phyloP scores from a whole-genome alignment of 1,140 invertebrate genomes.

The Trachymyrmex cornetzi region DNA sequence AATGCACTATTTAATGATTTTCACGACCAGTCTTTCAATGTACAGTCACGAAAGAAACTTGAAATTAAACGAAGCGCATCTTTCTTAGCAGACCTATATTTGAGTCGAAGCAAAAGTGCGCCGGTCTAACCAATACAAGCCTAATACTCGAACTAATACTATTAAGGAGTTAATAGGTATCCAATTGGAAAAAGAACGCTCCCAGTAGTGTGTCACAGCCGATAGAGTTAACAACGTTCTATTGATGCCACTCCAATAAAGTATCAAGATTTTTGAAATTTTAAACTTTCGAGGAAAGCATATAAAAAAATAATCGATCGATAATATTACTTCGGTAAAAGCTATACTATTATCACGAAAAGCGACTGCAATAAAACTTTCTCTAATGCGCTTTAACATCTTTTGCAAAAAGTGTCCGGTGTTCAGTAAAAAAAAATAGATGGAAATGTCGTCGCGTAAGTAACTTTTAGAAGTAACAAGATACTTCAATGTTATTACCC shows the following conservation, averaged over 20 bases:
- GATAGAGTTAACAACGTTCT: conserved; percentile 69
- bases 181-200: conserved; percentile 79
- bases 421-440: not conserved
- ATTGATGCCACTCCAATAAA: conserved; percentile 56
- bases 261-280: conserved; percentile 15
- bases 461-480: not conserved
- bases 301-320: conserved; percentile 73
- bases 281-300: conserved; percentile 14
- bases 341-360: not conserved
- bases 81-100: conserved; percentile 75
- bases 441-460: not conserved
- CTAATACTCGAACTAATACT: conserved; percentile 74
- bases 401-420: conserved; percentile 3
- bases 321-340: conserved; percentile 47
- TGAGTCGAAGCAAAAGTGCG: conserved; percentile 74
- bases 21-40: not conserved
- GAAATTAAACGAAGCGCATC: conserved; percentile 19
- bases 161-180: conserved; percentile 85
- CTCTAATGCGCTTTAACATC: not conserved
- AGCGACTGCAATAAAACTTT: not conserved
- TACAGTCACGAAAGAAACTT: conserved; percentile 10
- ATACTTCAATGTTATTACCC: not conserved
- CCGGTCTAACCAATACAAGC: conserved; percentile 77
- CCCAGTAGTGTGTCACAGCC: conserved; percentile 76
- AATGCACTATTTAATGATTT: conserved; percentile 32